A percentile compares a stretch with the other conserved stretches of the same genome.
phyloP scores from a whole-genome alignment of 23 tunicate genomes.

The Oikopleura dioica region DNA sequence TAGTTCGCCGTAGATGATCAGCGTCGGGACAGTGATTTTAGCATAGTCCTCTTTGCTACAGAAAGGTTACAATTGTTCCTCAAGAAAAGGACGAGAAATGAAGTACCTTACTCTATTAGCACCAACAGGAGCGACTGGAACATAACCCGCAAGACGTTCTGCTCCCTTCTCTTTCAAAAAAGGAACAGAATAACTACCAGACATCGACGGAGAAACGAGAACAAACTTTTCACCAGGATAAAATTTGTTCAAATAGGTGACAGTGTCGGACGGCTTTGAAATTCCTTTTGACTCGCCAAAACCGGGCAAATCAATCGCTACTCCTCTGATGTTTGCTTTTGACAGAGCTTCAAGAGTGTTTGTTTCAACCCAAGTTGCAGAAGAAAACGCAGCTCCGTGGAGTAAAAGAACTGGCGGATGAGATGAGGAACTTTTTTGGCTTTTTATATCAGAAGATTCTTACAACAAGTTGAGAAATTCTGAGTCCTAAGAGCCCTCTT shows the following conservation, averaged over 20 bases:
- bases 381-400: conserved; percentile 43
- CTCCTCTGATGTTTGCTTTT: conserved; percentile 19
- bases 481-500: too few species aligned
- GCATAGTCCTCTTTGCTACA: conserved; percentile 14
- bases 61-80: too few species aligned
- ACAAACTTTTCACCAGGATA: conserved; percentile 16
- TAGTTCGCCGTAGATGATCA: conserved; percentile 31
- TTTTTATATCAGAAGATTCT: too few species aligned
- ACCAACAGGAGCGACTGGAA: conserved; percentile 33
- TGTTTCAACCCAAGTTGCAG: conserved; percentile 30
- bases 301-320: conserved; percentile 68
- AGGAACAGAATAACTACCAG: conserved; percentile 38
- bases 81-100: too few species aligned
- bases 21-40: conserved; percentile 14
- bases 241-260: conserved; percentile 15
- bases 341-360: conserved; percentile 20
- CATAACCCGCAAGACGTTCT: conserved; percentile 16
- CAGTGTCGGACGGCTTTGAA: neutral
- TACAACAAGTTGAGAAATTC: too few species aligned
- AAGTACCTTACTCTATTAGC: too few species aligned
- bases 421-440: too few species aligned
- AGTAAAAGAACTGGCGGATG: conserved; percentile 33
- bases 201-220: conserved; percentile 38
- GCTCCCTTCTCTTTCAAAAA: conserved; percentile 15
- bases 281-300: conserved; percentile 23